A percentile compares a stretch with the other conserved stretches of the same genome.
phyloP scores from a whole-genome alignment of 2,797 vertebrate genomes.

The Chaetodon trifasciatus region DNA sequence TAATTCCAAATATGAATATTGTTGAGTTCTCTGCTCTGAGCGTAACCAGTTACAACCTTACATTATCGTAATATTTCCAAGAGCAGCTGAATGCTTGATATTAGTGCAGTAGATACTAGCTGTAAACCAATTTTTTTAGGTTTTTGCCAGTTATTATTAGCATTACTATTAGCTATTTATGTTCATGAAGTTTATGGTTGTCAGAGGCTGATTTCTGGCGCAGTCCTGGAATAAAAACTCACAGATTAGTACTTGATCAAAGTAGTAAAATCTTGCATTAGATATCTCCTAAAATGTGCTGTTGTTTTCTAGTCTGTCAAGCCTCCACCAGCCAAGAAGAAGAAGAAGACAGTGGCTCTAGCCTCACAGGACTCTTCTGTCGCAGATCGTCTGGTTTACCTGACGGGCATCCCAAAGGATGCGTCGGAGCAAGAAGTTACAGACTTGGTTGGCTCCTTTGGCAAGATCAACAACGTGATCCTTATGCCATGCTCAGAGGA shows the following conservation, averaged over 20 bases:
- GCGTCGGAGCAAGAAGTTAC: slow-evolving; percentile 77
- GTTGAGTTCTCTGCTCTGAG: no score
- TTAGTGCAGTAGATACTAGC: no score
- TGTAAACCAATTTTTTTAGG: no score
- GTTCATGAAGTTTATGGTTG: no score
- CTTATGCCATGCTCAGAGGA: slow-evolving; percentile 63
- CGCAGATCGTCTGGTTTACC: slow-evolving; percentile 65
- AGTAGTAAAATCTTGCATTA: not conserved
- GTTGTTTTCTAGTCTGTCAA: slow-evolving; percentile 56
- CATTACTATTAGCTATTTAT: not conserved
- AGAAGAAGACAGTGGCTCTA: slow-evolving; percentile 56
- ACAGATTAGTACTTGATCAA: not conserved
- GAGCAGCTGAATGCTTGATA: no score
- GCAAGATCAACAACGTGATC: slow-evolving; percentile 79
- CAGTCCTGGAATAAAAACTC: not conserved
- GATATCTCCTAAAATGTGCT: not conserved
- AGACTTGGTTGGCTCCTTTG: slow-evolving; percentile 69
- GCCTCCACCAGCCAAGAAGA: slow-evolving; percentile 71
- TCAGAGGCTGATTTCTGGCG: not conserved
- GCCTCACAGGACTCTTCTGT: slow-evolving; percentile 12
- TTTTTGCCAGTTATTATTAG: not conserved
- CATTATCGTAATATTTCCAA: no score
- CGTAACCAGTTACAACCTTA: no score
- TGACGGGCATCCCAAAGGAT: slow-evolving; percentile 73
- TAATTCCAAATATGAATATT: no score